Conservation (phyloP, 2,888 invertebrate species). For the Cryptocheilus praepositus region DNA sequence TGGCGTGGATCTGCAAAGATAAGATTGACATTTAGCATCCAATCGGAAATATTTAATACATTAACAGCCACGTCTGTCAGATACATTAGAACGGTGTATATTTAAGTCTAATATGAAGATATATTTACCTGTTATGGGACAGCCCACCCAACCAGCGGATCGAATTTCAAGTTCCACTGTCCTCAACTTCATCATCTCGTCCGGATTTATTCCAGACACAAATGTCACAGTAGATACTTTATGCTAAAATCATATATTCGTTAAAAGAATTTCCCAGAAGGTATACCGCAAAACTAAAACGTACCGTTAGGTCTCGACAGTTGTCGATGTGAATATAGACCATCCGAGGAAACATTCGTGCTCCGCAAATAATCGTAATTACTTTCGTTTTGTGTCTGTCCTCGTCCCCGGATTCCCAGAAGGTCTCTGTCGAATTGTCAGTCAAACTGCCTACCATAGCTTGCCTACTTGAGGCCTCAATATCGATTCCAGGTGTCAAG, state of each 20-base stretch:
- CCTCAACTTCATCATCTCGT: conserved; percentile 87
- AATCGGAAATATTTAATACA: neutral
- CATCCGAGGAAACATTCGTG: conserved; percentile 82
- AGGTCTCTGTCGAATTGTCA: conserved; percentile 97
- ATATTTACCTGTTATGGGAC: conserved; percentile 83
- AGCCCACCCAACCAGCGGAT: conserved; percentile 93
- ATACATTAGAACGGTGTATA: too few relatives aligned
- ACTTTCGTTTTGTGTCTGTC: conserved; percentile 95
- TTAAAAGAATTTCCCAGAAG: neutral
- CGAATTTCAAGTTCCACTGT: conserved; percentile 91
- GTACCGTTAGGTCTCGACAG: conserved; percentile 91
- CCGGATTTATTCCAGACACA: conserved; percentile 87
- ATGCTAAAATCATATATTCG: conserved; percentile 79
- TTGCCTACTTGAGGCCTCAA: conserved; percentile 93
- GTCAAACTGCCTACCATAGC: conserved; percentile 95
- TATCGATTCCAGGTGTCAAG: conserved; percentile 84
- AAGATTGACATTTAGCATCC: neutral
- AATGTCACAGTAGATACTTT: conserved; percentile 92
- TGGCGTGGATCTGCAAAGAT: conserved; percentile 74
- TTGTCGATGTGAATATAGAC: conserved; percentile 96
- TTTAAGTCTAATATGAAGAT: conserved; percentile 15
- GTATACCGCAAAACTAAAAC: conserved; percentile 50
- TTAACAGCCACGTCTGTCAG: too few relatives aligned
- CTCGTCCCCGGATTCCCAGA: conserved; percentile 99
- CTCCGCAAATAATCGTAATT: conserved; percentile 82